Evolutionary conservation across 2,888 invertebrate genomes (phyloP).

Genomic region (Athalia rosae): DNA sequence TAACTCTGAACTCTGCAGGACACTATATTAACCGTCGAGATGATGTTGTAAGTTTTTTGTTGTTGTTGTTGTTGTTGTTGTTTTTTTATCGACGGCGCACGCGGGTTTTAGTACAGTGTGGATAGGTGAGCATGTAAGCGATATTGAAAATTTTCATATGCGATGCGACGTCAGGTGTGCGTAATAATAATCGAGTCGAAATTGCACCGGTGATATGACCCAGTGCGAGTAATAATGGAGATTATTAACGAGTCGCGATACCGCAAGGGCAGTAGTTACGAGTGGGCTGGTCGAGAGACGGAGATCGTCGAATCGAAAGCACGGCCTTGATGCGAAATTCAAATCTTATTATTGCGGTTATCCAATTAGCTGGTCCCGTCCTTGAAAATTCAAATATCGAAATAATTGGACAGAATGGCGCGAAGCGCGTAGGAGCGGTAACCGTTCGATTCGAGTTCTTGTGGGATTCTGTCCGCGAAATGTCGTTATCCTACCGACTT

Average conservation of each 20-base stretch:
- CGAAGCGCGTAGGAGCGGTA: conserved; percentile 60
- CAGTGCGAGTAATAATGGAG: conserved; percentile 34
- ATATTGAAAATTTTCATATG: too few relatives aligned
- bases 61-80: too few relatives aligned
- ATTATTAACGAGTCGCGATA: conserved; percentile 35
- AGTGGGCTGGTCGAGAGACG: conserved; percentile 52
- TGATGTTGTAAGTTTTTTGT: too few relatives aligned
- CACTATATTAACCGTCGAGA: too few relatives aligned
- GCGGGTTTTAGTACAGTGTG: too few relatives aligned
- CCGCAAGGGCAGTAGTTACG: conserved; percentile 39
- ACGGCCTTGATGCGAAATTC: conserved; percentile 64
- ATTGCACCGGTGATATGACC: conserved; percentile 34
- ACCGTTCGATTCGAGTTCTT: conserved; percentile 71
- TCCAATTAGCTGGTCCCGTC: conserved; percentile 64
- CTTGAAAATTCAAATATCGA: conserved; percentile 66
- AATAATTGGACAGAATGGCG: conserved; percentile 61
- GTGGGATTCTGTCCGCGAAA: conserved; percentile 73
- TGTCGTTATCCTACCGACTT: conserved; percentile 71
- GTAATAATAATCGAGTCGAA: conserved; percentile 39
- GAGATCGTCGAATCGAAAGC: conserved; percentile 43
- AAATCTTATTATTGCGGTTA: conserved; percentile 68
- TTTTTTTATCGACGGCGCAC: too few relatives aligned
- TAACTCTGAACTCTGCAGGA: too few relatives aligned
- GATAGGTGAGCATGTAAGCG: too few relatives aligned
- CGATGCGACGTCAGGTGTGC: neutral